Conservation (phyloP, 1,140 invertebrate genomes). For the Elymnias hypermnestra region DNA sequence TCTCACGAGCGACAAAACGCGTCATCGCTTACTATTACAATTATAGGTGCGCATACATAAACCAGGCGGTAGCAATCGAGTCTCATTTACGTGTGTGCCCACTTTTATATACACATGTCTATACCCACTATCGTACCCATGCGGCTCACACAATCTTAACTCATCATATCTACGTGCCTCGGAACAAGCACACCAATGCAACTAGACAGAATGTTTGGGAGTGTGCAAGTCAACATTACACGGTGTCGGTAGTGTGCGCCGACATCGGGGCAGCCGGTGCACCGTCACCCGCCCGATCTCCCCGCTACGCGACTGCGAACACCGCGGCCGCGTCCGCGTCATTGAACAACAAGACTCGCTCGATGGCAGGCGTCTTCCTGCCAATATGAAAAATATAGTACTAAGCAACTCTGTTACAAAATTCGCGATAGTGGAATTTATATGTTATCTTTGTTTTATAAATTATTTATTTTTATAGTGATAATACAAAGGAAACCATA, state of each 20-base stretch:
- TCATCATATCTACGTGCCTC: conserved; percentile 41
- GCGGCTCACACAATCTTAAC: conserved; percentile 37
- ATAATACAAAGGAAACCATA: conserved; percentile 64
- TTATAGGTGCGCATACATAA: conserved; percentile 71
- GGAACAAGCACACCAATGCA: conserved; percentile 59
- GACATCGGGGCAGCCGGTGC: conserved; percentile 70
- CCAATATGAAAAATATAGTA: conserved; percentile 73
- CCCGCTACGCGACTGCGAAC: conserved; percentile 70
- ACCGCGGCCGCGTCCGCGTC: conserved; percentile 66
- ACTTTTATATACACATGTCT: conserved; percentile 44
- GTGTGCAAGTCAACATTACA: conserved; percentile 44
- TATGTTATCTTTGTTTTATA: conserved; percentile 70
- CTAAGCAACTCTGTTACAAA: conserved; percentile 62
- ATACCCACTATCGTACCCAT: conserved; percentile 40
- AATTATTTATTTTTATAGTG: conserved; percentile 76
- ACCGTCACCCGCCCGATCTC: conserved; percentile 60
- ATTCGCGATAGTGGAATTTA: conserved; percentile 73
- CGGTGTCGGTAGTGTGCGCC: conserved; percentile 48
- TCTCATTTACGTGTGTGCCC: conserved; percentile 52
- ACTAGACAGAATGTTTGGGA: conserved; percentile 55
- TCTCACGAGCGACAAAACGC: conserved; percentile 72
- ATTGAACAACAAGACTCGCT: conserved; percentile 74
- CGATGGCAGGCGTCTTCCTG: conserved; percentile 69
- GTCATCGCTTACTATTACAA: conserved; percentile 72
- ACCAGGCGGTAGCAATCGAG: conserved; percentile 59